Percentiles rank a stretch among this genome's conserved stretches.
phyloP scores from a whole-genome alignment of 2,113 vertebrate species.

The Bostrychus sinensis region DNA sequence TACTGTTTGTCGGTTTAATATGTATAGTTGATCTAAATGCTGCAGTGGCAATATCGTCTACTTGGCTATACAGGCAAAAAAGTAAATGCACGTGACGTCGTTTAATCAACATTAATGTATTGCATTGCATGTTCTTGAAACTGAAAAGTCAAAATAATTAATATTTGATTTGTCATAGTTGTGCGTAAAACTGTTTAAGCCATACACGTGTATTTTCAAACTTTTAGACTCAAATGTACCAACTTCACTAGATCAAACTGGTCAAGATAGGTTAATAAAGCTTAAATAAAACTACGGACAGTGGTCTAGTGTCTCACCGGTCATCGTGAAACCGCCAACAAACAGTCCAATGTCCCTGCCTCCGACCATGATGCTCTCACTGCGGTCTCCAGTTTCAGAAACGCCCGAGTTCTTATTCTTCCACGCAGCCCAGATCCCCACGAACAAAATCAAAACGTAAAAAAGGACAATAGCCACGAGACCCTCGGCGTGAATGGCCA shows the following conservation, averaged over 20 bases:
- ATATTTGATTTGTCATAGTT: neutral
- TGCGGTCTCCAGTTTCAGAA: constrained; percentile 76
- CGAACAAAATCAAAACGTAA: constrained; percentile 90
- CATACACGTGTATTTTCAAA: neutral
- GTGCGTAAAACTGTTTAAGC: constrained; percentile 40
- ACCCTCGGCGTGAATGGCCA: constrained; percentile 91
- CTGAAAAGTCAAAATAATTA: too few relatives aligned
- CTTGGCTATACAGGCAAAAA: too few relatives aligned
- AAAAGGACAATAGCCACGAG: constrained; percentile 93
- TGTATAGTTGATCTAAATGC: too few relatives aligned
- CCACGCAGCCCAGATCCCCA: constrained; percentile 99
- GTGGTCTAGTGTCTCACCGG: constrained; percentile 80
- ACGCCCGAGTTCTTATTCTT: constrained; percentile 90
- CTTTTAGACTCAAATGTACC: neutral
- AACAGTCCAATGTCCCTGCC: constrained; percentile 95
- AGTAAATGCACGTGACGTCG: too few relatives aligned
- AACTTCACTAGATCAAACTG: neutral
- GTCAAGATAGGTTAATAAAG: neutral
- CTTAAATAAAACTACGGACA: too few relatives aligned
- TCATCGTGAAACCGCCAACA: constrained; percentile 98
- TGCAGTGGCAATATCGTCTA: too few relatives aligned
- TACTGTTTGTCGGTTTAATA: too few relatives aligned
- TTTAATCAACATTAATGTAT: too few relatives aligned
- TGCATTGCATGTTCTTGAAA: too few relatives aligned
- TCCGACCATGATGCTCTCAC: constrained; percentile 95